Conservation (phyloP, 1,140 invertebrate genomes). For the Mesaphorura yosii region DNA sequence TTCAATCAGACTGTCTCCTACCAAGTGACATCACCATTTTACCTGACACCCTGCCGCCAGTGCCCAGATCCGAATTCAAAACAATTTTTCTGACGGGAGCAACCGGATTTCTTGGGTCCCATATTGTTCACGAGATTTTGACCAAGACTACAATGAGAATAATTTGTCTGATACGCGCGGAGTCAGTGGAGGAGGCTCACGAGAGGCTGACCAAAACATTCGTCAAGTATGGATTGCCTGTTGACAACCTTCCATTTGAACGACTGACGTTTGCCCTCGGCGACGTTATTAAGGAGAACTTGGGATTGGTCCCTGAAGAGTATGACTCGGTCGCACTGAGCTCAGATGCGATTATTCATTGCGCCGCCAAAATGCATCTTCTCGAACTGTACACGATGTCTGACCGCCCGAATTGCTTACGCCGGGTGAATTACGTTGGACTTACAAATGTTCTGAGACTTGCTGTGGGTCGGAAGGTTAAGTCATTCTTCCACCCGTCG, state of each 20-base stretch:
- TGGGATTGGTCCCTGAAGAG: neutral
- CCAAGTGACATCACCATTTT: too few species aligned
- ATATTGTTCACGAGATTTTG: neutral
- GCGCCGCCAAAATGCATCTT: conserved; percentile 1
- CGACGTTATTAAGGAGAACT: neutral
- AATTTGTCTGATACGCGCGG: neutral
- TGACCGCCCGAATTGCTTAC: neutral
- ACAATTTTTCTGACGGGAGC: neutral
- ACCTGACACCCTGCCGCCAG: too few species aligned
- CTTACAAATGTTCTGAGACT: neutral
- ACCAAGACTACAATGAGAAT: neutral
- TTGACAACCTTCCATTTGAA: neutral
- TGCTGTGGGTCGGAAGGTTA: neutral
- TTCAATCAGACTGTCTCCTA: too few species aligned
- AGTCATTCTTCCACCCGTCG: neutral
- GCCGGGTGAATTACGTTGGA: conserved; percentile 1
- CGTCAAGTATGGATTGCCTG: neutral
- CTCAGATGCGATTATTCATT: conserved; percentile 9
- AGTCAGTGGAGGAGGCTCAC: neutral
- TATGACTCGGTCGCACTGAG: neutral
- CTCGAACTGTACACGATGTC: neutral
- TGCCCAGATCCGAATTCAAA: too few species aligned
- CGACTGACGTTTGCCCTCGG: neutral
- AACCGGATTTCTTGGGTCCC: neutral
- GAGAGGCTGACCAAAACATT: neutral